phyloP scores from a whole-genome alignment of 2,888 invertebrate genomes.

The Lymantria dispar region DNA sequence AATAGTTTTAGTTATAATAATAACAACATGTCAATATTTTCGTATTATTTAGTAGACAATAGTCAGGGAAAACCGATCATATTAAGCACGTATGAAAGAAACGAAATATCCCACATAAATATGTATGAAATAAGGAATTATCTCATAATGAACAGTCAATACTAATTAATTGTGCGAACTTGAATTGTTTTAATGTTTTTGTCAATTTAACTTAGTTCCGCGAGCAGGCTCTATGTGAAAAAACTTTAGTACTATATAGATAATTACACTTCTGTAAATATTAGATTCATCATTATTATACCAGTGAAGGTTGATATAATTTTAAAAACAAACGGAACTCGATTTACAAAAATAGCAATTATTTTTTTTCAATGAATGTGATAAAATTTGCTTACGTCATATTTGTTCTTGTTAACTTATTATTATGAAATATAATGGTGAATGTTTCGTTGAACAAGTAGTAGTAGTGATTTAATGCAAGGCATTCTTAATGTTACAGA shows the following conservation, averaged over 20 bases:
- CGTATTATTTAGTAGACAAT: neutral
- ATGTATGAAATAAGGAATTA: slow-evolving; percentile 8
- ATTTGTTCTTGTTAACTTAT: neutral
- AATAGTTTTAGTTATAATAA: too few relatives aligned
- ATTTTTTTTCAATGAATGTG: too few relatives aligned
- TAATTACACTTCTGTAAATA: slow-evolving; percentile 22
- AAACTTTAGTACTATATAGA: neutral
- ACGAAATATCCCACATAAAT: neutral
- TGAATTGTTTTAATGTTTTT: slow-evolving; percentile 33
- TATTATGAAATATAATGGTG: too few relatives aligned
- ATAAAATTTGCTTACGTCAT: neutral
- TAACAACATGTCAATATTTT: too few relatives aligned
- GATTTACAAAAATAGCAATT: too few relatives aligned
- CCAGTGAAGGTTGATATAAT: slow-evolving; percentile 10
- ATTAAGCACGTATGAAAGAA: neutral
- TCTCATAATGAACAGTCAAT: slow-evolving; percentile 27
- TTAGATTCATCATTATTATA: neutral
- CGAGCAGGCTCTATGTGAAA: neutral
- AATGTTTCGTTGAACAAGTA: too few relatives aligned
- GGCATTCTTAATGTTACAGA: too few relatives aligned
- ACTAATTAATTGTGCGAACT: slow-evolving; percentile 29
- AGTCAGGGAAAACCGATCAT: neutral
- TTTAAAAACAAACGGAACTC: neutral
- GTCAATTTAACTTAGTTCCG: slow-evolving; percentile 22
- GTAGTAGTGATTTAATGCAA: too few relatives aligned